Evolutionary conservation across 2,113 vertebrate genomes (phyloP), one percentile per base, ranked within the genome.

Genomic region (Labrus mixtus): DNA sequence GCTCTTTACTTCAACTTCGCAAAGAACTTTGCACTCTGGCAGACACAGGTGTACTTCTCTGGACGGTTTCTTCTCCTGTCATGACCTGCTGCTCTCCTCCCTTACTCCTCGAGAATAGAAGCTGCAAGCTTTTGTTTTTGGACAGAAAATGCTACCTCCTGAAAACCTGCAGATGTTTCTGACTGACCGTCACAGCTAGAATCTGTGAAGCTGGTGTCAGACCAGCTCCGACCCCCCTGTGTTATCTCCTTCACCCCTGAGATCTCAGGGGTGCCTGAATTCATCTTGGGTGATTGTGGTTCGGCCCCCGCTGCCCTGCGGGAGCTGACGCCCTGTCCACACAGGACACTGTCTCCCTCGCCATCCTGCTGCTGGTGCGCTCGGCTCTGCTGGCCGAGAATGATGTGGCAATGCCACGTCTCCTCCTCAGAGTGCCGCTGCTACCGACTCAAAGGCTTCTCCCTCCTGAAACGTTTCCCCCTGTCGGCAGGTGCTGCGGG

Each of bases 381-480:
- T 75, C 91, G 92, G 92, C 91, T 90, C 82, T 92, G 94, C 87
- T 94, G 92, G 92, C 92, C 92, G 92, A 95, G 94, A 72, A 96
- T 95, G 95, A 97, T 98, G 97, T 99, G 97, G 97, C 97, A 96
- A 84, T 98, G 97, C 93, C 96, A 96, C 90, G 92, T 97, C 89
- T 98, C 97, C 43, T 95, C 96, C 89, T 97, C 97, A 37, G 96
- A 96, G 95, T 99, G 97, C 95, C 97, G 95, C 94, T 99, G 97
- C 95, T 97, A 97, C 94, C 96, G 95, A 85, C 94, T 98, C 82
- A 95, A 97, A 43, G 95, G 97, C 81, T 96, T 98, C 89, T 97
- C 96, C 72, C 95, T 98, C 85, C 95, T 97, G 92, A 98, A 97
- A 94, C 96, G 95, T 92, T 95, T 97, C 93, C 95, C 96, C 95